phyloP scores from a whole-genome alignment of 2,113 vertebrate species.

The Archocentrus centrarchus region DNA sequence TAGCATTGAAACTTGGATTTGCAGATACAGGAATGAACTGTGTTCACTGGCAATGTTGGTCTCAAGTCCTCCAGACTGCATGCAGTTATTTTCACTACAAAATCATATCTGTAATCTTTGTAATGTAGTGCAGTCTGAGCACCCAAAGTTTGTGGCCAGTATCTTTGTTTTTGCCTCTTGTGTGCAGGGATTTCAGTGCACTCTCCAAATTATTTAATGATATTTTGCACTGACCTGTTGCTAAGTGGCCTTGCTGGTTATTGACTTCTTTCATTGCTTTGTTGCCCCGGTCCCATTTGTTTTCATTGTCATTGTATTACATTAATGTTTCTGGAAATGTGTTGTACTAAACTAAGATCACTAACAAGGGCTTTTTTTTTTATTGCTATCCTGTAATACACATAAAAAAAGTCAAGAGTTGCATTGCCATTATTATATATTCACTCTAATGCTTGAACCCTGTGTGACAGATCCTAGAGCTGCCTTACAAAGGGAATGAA shows the following conservation, averaged over 20 bases:
- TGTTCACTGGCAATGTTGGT: background rate
- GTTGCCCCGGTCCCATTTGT: background rate
- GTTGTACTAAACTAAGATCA: background rate
- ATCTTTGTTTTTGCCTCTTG: background rate
- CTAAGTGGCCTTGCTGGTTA: background rate
- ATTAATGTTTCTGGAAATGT: accelerated
- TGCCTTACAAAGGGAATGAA: slow-evolving; percentile 90
- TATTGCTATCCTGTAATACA: too few relatives aligned
- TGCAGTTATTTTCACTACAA: too few relatives aligned
- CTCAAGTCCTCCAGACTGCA: too few relatives aligned
- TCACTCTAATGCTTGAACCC: background rate
- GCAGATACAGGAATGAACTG: too few relatives aligned
- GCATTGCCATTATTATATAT: background rate
- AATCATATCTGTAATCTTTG: background rate
- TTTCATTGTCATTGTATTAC: background rate
- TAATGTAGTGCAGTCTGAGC: background rate
- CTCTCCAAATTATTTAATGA: background rate
- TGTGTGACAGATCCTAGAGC: slow-evolving; percentile 83
- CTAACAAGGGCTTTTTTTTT: too few relatives aligned
- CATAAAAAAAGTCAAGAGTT: too few relatives aligned
- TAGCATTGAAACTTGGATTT: too few relatives aligned
- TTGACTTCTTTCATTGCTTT: background rate
- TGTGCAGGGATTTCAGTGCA: accelerated
- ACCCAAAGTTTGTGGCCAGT: background rate
- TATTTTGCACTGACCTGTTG: background rate